A percentile compares a stretch with the other conserved stretches of the same genome.
These are phyloP conservation scores for Hypena proboscidalis DNA, from an alignment of 2,888 invertebrate species.

Conservation along the genomic window DNA sequence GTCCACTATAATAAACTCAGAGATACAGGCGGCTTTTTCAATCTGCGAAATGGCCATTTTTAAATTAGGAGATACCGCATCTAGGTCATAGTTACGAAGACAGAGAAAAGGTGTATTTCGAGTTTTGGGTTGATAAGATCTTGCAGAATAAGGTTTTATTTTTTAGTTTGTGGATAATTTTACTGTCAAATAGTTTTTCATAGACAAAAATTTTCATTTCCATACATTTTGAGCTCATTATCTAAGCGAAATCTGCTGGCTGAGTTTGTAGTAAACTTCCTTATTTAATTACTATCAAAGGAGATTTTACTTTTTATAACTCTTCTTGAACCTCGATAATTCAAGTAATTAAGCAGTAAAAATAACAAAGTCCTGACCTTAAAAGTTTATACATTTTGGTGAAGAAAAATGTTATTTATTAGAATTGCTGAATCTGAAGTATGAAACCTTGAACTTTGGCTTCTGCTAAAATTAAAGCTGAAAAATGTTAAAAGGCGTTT, in stretches of 20 bases:
- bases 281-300: slow-evolving; percentile 12
- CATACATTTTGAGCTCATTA: too few species aligned
- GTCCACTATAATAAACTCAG: neutral
- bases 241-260: too few species aligned
- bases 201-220: neutral
- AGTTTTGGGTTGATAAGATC: too few species aligned
- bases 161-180: too few species aligned
- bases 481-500: too few species aligned
- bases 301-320: slow-evolving; percentile 19
- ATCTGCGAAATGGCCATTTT: neutral
- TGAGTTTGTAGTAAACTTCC: too few species aligned
- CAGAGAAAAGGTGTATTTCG: too few species aligned
- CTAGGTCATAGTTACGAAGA: slow-evolving; percentile 1
- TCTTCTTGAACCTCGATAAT: slow-evolving; percentile 11
- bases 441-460: neutral
- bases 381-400: neutral
- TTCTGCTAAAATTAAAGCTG: too few species aligned
- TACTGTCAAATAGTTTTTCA: too few species aligned
- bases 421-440: neutral
- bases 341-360: slow-evolving; percentile 27
- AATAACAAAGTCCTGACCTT: slow-evolving; percentile 15
- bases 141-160: too few species aligned
- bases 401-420: slow-evolving; percentile 3
- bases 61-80: neutral
- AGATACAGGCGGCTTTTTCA: neutral